A percentile compares a stretch with the other conserved stretches of the same genome.
phyloP scores from a whole-genome alignment of 2,797 vertebrate genomes.

The Galago senegalensis region DNA sequence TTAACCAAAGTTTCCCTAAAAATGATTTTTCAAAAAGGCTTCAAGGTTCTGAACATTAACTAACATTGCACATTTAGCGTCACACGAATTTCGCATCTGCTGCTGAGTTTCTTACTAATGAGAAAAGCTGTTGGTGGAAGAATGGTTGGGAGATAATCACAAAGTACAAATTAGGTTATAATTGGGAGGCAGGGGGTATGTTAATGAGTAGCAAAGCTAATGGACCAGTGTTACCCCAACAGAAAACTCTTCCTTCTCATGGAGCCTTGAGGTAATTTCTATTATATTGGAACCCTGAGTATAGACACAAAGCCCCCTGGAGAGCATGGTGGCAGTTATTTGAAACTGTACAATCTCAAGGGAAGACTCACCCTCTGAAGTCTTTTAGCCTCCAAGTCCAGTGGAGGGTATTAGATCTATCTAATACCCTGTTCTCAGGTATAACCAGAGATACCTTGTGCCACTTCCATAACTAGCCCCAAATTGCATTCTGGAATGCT shows the following conservation, averaged over 20 bases:
- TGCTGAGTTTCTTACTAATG: conserved; percentile 72
- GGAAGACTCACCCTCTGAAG: background rate
- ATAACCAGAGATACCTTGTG: background rate
- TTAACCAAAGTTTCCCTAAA: background rate
- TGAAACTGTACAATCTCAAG: background rate
- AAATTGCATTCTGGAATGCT: background rate
- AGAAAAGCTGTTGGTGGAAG: conserved; percentile 67
- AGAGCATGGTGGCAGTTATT: background rate
- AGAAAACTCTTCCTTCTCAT: background rate
- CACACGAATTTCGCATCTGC: conserved; percentile 77
- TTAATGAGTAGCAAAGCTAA: conserved; percentile 23
- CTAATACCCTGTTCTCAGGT: background rate
- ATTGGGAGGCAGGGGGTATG: conserved; percentile 69
- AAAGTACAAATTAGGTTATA: conserved; percentile 68
- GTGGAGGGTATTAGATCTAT: accelerated
- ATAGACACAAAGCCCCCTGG: background rate
- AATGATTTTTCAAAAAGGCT: conserved; percentile 47
- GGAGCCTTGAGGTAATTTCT: conserved; percentile 14
- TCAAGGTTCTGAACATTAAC: conserved; percentile 71
- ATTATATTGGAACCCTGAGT: background rate
- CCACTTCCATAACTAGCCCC: background rate
- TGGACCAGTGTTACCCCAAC: background rate
- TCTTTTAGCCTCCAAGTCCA: background rate
- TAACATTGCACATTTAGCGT: conserved; percentile 61
- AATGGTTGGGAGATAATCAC: conserved; percentile 61